Evolutionary conservation across 2,113 vertebrate genomes (phyloP), one percentile per base, ranked within the genome.

Genomic region (Nibea coibor): DNA sequence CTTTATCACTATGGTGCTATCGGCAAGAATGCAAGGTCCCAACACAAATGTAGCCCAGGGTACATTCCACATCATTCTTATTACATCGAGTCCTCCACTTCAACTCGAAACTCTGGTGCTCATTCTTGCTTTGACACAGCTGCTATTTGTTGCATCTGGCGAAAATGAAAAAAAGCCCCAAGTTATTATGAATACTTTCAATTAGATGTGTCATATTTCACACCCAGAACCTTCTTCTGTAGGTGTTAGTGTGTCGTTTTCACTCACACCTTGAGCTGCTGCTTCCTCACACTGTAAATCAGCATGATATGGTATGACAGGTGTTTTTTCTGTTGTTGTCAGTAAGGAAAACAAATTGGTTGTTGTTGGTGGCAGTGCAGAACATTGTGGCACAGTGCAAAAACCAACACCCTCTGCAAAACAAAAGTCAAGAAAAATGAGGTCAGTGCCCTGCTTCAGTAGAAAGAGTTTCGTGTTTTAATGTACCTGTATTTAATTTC

Each of bases 11-110:
- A 57, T 59, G 78, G 81, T 10, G 83, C 74, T 77, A 5, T 70
- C 26, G 3, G 73, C 68, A 90, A 85, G 88, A 89, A 91, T 89
- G 87, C 86, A 54, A 78, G 31, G 17, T 76, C 54, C 75, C 8
- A 3, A 68, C 53, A 61, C 31, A 57, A 63, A 12, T 31, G 56
- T 83, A 74, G 83, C 89, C 81, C 53, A 9, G 67, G 86, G 84
- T 79, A 72, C 68, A 89, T 88, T 86, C 88, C 88, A 61, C 62
- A 12, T 24, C 45, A 14, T 45, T 75, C 43, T 17, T 51, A 31
- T 75, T 59, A 10, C 50, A 4, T 65, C 24, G 48, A 31, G 47
- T 31, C 61, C 58, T 74, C 50, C n/a, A 58, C 73, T 79, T 79
- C 48, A 81, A 28, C 59, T 86, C 71, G 72, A 86, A 39, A 20